Base-by-base conservation (phyloP, 1,140 invertebrate species). In the Heliconius congener region DNA sequence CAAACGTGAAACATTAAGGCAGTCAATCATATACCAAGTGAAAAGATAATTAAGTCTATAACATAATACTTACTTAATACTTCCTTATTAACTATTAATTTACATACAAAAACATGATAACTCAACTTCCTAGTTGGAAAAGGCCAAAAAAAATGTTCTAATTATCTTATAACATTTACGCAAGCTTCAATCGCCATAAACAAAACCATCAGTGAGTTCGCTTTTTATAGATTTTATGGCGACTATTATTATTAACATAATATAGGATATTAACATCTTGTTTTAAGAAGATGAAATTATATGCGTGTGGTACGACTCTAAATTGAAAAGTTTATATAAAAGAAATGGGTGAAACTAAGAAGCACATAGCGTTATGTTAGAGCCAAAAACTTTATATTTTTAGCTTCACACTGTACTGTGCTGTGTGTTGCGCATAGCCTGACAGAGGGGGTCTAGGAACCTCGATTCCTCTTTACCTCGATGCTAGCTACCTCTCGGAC, bases 1-100 rank as follows among this genome's bases (percentile, higher is more conserved):
- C 60, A 66, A 66, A 66, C 13, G 55, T 57, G 55, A 57, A 57
- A 11, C 60, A 27, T 66, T 11, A 27, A 30, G 60, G 9, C 9
- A 30, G 27, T 66, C 60, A 5, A 30, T 66, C 11, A 66, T 66
- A 23, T 66, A 30, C 3, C 13, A 27, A 30, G n/a, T 57, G 6
- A 57, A 57, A 18, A 55, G 52, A 16, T 55, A 55, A 55, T 55
- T 55, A 55, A 19, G 9, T 57, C 55, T 60, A 60, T 60, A 52
- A 52, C 18, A 52, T 52, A 52, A 52, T 5, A 46, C 42, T 46
- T 46, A 9, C 42, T 46, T 46, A 57, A 57, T n/a, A 66, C 23
- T 66, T 66, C 60, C 60, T 66, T 30, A 66, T 66, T 30, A 66
- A 66, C 27, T 27, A 66, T 66, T 66, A 66, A 66, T 66, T 66